Base-by-base conservation (phyloP, 2,113 vertebrate genomes). In the Dromiciops gliroides region DNA sequence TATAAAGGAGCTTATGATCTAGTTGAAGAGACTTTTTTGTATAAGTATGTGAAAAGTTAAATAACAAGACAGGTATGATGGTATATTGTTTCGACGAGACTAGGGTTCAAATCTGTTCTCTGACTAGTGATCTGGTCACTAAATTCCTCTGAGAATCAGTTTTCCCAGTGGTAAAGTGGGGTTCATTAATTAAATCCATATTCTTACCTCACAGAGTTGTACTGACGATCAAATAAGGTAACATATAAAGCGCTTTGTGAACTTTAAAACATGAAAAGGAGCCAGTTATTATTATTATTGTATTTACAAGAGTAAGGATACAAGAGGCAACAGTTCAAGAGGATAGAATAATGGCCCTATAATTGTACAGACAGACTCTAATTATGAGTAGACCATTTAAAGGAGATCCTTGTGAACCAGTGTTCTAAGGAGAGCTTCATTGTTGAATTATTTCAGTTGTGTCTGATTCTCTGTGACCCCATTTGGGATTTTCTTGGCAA, bases 201-300 rank as follows among this genome's bases (percentile, higher is more conserved):
- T 56, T 56, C 26, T 28, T 56, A 28, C 53, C 28, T 88, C n/a
- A 51, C 1, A 44, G 52, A 51, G 24, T 52, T 31, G n/a, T 88
- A 28, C 26, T 91, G 93, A 93, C 52, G 92, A 91, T 88, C 91
- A 12, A 44, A 23, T 92, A 91, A 95, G 67, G 90, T 51, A 94
- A 83, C 92, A 89, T 89, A 3, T 91, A 49, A 92, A 92, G 48
- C 44, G 22, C n/a, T 94, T 94, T 93, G 90, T 83, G 89, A 51
- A 56, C 47, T 50, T 90, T 56, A 48, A 96, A 50, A 19, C 51
- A 16, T 25, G 25, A 50, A 50, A 1, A 0, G 53, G 50, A 50
- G n/a, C 10, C 83, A 25, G 2, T 94, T 91, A 47, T 88, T 91
- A 92, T 89, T 67, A 19, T 90, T 56, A 91, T 90, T 56, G 90